Evolutionary conservation across 1,140 invertebrate genomes (phyloP).

Genomic region (Watersipora subatra): DNA sequence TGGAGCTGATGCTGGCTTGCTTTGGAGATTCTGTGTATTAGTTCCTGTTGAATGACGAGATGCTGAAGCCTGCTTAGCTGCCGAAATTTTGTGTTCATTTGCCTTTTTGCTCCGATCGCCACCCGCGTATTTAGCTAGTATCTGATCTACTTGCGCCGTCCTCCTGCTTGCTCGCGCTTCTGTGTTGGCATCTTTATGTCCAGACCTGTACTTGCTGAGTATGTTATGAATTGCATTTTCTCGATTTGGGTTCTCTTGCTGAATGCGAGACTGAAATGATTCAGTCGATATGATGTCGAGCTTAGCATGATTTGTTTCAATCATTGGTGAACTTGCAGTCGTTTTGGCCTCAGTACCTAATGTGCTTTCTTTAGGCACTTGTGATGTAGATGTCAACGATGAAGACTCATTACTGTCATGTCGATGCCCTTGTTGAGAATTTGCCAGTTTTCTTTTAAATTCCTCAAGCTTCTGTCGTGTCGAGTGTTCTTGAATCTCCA

Average conservation of each 20-base stretch:
- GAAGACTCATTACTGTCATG: too few relatives aligned
- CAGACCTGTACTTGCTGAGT: neutral
- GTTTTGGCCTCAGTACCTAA: too few relatives aligned
- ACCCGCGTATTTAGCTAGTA: neutral
- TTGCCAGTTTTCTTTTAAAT: slow-evolving; percentile 22
- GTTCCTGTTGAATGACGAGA: neutral
- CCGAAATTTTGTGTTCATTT: neutral
- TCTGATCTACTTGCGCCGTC: neutral
- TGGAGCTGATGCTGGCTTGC: neutral
- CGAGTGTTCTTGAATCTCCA: slow-evolving; percentile 23
- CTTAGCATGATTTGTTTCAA: too few relatives aligned
- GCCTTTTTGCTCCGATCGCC: neutral
- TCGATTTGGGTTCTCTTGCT: neutral
- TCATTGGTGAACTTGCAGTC: too few relatives aligned
- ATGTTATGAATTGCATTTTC: neutral
- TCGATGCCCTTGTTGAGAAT: too few relatives aligned
- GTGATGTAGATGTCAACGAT: too few relatives aligned
- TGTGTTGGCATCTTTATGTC: neutral
- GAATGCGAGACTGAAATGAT: neutral
- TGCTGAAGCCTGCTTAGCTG: neutral
- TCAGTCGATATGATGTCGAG: too few relatives aligned
- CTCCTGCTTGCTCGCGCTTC: neutral
- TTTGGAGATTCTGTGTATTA: neutral
- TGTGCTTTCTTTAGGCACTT: too few relatives aligned
- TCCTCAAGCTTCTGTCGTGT: slow-evolving; percentile 27